Conservation (phyloP, 2,888 invertebrate genomes). For the Cerceris ruficornis region DNA sequence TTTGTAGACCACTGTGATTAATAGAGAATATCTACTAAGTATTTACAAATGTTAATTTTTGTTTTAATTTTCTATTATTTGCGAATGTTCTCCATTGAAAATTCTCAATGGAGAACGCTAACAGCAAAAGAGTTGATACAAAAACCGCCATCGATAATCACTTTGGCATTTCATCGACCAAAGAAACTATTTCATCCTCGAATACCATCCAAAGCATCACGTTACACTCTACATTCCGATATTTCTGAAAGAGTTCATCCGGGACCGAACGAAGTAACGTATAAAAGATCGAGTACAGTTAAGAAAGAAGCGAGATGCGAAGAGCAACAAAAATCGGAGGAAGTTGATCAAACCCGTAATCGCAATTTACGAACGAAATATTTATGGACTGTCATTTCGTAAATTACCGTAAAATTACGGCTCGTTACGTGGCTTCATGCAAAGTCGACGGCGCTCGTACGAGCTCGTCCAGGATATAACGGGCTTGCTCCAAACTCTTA, state of each 20-base stretch:
- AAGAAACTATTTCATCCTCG: background rate
- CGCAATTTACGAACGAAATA: constrained; percentile 66
- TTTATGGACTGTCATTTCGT: constrained; percentile 67
- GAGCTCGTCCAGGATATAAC: constrained; percentile 42
- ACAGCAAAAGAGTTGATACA: too few species aligned
- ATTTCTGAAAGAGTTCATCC: constrained; percentile 28
- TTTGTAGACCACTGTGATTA: too few species aligned
- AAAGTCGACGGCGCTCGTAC: constrained; percentile 42
- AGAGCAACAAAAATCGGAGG: constrained; percentile 1
- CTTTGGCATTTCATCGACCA: background rate
- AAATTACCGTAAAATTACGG: constrained; percentile 65
- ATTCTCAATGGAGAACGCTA: too few species aligned
- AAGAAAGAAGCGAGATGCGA: constrained; percentile 21
- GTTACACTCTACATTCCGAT: constrained; percentile 39
- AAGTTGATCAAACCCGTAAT: constrained; percentile 62
- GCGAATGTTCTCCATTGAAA: too few species aligned
- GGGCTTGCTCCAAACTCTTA: constrained; percentile 56
- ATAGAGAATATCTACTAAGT: too few species aligned
- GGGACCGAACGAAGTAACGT: constrained; percentile 23
- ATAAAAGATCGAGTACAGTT: constrained; percentile 43
- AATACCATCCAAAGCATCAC: constrained; percentile 29
- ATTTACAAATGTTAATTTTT: too few species aligned
- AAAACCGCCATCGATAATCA: too few species aligned
- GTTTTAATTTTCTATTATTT: too few species aligned
- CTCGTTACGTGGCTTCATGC: constrained; percentile 59